Base-by-base conservation (phyloP, 1,140 invertebrate species). In the Drosophila tsacasi region DNA sequence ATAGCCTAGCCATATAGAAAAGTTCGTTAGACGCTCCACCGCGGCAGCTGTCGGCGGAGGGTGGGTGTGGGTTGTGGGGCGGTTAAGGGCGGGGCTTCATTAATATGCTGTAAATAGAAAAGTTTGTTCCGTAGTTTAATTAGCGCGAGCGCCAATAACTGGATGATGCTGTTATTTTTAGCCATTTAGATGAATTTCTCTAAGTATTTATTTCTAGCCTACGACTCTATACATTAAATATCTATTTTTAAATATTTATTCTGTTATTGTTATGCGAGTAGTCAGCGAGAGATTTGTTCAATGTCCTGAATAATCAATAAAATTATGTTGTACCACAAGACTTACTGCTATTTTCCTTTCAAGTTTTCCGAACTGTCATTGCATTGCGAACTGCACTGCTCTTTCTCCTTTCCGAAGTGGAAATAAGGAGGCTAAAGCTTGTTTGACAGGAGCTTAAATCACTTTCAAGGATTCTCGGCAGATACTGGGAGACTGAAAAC, bases 71-170 rank as follows among this genome's bases (percentile, higher is more conserved):
- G 37, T 21, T 23, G 32, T 13, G 32, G 58, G 46, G 39, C 5
- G 75, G 19, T 55, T 37, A 23, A 23, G 54, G 54, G 54, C 54
- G 76, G 61, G 59, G 65, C 49, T 61, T 78, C 71, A 83, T 75
- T 72, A 81, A 60, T 59, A 83, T 74, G 81, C 69, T 89, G 84
- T 89, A 89, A 79, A 89, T 89, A 89, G 77, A 79, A 71, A 83
- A 75, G 44, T 79, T 80, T 87, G 61, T 85, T 89, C 55, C 65
- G 68, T 89, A 84, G 85, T 84, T 78, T 89, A 89, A 84, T 84
- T 81, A 89, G 58, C 65, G 55, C 35, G 66, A 61, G 49, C 65
- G 42, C 49, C 40, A 44, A 64, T 47, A 62, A 49, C 42, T 59
- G 47, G 30, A 68, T 63, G 57, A 76, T 71, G 78, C 79, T 73